These are phyloP conservation scores for Cassiopea xamachana DNA, from an alignment of 30 jellyfish, hydroid and myxozoan species.

Conservation along the genomic window DNA sequence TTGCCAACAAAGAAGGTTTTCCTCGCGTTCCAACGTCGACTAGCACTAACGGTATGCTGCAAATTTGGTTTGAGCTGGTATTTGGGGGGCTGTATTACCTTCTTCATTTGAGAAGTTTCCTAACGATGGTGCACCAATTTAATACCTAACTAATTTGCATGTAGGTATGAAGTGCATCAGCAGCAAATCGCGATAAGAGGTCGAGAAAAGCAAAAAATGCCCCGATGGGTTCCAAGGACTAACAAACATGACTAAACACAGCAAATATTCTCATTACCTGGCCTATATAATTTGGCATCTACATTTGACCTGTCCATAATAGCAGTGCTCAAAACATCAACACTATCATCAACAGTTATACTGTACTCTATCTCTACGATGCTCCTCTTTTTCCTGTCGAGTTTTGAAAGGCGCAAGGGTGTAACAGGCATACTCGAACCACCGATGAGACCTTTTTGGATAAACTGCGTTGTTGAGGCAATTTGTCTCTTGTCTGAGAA, in stretches of 20 bases:
- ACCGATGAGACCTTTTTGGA: slow-evolving; percentile 58
- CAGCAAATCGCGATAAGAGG: too few species aligned
- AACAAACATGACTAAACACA: neutral
- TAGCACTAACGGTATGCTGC: too few species aligned
- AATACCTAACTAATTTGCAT: too few species aligned
- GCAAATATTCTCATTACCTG: neutral
- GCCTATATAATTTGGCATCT: neutral
- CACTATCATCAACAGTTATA: slow-evolving; percentile 47
- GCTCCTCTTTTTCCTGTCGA: slow-evolving; percentile 12
- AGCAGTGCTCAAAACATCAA: slow-evolving; percentile 54
- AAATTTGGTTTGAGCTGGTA: too few species aligned
- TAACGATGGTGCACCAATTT: too few species aligned
- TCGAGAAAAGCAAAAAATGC: too few species aligned
- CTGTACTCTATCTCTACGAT: slow-evolving; percentile 2
- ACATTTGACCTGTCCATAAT: slow-evolving; percentile 23
- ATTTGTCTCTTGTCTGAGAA: slow-evolving; percentile 17
- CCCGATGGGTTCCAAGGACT: neutral
- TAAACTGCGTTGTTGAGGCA: slow-evolving; percentile 13
- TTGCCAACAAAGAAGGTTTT: too few species aligned
- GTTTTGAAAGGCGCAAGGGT: neutral
- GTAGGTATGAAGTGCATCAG: too few species aligned
- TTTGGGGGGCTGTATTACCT: too few species aligned
- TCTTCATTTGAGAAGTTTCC: too few species aligned
- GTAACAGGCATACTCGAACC: slow-evolving; percentile 60
- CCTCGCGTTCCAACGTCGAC: too few species aligned